Evolutionary conservation across 2,888 invertebrate genomes (phyloP).

Genomic region (Eurytoma adleriae): DNA sequence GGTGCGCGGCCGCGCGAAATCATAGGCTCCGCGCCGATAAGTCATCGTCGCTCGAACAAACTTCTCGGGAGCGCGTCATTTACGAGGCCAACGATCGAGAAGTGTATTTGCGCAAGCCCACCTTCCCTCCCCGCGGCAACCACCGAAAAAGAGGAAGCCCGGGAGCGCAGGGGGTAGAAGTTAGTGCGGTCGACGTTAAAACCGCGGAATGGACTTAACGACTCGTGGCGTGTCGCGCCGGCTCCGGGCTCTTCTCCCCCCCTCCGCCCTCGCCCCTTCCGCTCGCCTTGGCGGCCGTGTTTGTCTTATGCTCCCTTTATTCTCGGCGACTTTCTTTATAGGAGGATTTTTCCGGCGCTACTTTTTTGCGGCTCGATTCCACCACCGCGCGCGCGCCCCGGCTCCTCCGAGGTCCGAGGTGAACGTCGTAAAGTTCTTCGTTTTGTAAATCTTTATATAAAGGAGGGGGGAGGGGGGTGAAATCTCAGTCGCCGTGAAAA

Average conservation of each 20-base stretch:
- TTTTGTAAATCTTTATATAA: conserved; percentile 34
- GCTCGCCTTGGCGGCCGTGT: background rate
- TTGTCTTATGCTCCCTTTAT: background rate
- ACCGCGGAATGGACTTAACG: conserved; percentile 46
- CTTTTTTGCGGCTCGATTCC: background rate
- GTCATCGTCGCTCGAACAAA: conserved; percentile 35
- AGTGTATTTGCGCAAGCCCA: background rate
- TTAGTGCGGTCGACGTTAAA: background rate
- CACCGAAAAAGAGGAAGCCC: background rate
- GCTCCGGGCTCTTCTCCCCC: background rate
- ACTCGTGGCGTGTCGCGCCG: conserved; percentile 40
- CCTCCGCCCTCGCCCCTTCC: background rate
- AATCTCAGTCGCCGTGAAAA: background rate
- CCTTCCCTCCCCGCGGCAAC: background rate
- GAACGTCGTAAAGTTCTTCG: background rate
- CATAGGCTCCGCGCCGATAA: conserved; percentile 3
- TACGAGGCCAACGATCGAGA: conserved; percentile 28
- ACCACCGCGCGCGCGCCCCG: background rate
- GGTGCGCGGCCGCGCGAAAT: too few relatives aligned
- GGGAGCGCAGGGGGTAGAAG: background rate
- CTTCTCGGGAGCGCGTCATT: conserved; percentile 29
- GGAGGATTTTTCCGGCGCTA: background rate
- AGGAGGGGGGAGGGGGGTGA: background rate
- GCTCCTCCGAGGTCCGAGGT: background rate
- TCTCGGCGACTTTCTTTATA: background rate